Evolutionary conservation across 30 jellyfish, hydroid and myxozoan genomes (phyloP).

Genomic region (Aurelia coerulea): DNA sequence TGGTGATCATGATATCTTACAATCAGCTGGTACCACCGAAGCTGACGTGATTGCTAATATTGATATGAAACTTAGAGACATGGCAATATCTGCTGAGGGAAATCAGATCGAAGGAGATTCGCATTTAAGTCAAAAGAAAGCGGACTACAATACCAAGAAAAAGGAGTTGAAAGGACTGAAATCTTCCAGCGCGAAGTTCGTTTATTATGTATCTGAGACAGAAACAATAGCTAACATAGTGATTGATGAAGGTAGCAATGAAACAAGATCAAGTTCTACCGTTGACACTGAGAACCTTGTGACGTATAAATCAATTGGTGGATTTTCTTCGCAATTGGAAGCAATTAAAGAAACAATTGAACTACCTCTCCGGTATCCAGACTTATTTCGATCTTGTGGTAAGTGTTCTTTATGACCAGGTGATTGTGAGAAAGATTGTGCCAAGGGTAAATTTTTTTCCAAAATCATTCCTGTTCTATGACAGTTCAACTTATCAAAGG

Average conservation of each 20-base stretch:
- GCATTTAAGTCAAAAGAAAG: not conserved
- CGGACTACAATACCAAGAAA: not conserved
- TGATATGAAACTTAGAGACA: not conserved
- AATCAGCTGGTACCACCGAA: not conserved
- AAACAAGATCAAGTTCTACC: not conserved
- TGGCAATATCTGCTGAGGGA: constrained; percentile 5
- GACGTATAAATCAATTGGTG: constrained; percentile 61
- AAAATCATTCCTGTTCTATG: no score
- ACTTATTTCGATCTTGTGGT: constrained; percentile 42
- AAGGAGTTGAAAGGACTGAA: not conserved
- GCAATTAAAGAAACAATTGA: constrained; percentile 55
- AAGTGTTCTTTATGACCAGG: not conserved
- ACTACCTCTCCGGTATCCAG: constrained; percentile 38
- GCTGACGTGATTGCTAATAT: not conserved
- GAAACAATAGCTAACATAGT: constrained; percentile 4
- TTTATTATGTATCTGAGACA: constrained; percentile 11
- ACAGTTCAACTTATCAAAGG: no score
- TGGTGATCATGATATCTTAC: constrained; percentile 5
- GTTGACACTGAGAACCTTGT: not conserved
- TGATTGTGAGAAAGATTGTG: no score
- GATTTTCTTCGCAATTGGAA: constrained; percentile 31
- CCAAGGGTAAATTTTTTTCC: no score
- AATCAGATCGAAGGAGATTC: no score
- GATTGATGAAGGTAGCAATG: not conserved
- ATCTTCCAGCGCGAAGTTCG: not conserved